A percentile compares a stretch with the other conserved stretches of the same genome.
Evolutionary conservation across 2,113 vertebrate species (phyloP).

Genomic region (Hiodon tergisus): DNA sequence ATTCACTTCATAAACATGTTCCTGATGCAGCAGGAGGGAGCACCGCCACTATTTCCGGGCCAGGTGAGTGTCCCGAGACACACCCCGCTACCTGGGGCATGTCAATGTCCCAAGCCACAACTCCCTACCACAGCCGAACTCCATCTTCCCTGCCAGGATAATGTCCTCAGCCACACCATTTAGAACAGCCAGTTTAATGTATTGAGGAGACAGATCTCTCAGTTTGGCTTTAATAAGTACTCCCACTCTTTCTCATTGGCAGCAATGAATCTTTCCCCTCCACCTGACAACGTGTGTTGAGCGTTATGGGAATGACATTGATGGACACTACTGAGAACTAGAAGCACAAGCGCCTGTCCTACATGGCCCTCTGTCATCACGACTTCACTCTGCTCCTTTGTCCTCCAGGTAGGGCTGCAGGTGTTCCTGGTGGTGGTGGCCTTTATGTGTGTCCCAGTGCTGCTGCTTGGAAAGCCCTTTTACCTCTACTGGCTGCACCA

Average conservation of each 20-base stretch:
- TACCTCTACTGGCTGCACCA: constrained; percentile 86
- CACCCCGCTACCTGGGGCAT: no score
- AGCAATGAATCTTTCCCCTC: no score
- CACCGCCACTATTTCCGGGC: constrained; percentile 66
- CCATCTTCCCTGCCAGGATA: no score
- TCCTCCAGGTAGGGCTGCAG: constrained; percentile 72
- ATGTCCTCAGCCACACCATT: no score
- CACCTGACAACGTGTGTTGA: no score
- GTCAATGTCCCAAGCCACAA: not conserved
- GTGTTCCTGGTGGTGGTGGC: constrained; percentile 75
- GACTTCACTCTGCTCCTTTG: not conserved
- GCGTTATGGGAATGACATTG: no score
- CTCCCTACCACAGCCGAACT: no score
- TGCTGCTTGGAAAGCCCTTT: constrained; percentile 87
- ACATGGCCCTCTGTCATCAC: not conserved
- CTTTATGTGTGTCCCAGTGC: constrained; percentile 75
- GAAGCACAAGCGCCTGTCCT: not conserved
- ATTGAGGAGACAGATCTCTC: no score
- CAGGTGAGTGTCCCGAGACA: constrained; percentile 65
- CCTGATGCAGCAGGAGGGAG: constrained; percentile 64
- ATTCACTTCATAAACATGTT: constrained; percentile 98
- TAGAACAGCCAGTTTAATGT: no score
- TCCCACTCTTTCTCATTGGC: no score
- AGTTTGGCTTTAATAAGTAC: no score
- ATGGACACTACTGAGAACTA: no score